Percentiles rank a stretch among this genome's conserved stretches.
Conservation (phyloP, 1,140 invertebrate genomes). For the Sinonovacula constricta region DNA sequence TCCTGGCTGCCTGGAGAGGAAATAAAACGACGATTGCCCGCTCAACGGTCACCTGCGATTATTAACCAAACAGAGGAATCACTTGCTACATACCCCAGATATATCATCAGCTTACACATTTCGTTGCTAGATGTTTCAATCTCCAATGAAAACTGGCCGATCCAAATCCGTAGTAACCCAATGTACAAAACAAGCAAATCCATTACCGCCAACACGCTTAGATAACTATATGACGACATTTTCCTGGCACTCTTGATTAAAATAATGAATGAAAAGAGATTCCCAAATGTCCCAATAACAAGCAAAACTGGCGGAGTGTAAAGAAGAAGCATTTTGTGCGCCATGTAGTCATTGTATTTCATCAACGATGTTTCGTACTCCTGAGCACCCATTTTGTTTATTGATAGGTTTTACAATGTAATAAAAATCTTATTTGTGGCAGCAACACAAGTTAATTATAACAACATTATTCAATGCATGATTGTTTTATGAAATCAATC, state of each 20-base stretch:
- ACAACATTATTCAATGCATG: too few relatives aligned
- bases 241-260: conserved; percentile 57
- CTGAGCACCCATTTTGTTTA: not conserved
- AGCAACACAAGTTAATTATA: too few relatives aligned
- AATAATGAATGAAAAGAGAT: conserved; percentile 70
- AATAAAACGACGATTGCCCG: conserved; percentile 74
- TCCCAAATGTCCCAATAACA: conserved; percentile 73
- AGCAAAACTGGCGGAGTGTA: conserved; percentile 70
- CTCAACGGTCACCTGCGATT: conserved; percentile 76
- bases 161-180: conserved; percentile 72
- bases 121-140: conserved; percentile 56
- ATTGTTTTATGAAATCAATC: too few relatives aligned
- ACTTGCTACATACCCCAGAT: conserved; percentile 70
- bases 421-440: too few relatives aligned
- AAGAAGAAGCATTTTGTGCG: conserved; percentile 39
- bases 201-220: conserved; percentile 70
- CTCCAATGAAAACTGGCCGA: conserved; percentile 66
- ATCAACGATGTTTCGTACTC: not conserved
- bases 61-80: conserved; percentile 77
- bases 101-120: conserved; percentile 69
- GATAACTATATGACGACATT: conserved; percentile 72
- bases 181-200: conserved; percentile 73
- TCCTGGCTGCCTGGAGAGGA: conserved; percentile 68
- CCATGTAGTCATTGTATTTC: conserved; percentile 12
- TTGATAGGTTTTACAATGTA: too few relatives aligned